These are phyloP conservation scores for Cancer borealis DNA, from an alignment of 2,888 invertebrate genomes.

Conservation along the genomic window DNA sequence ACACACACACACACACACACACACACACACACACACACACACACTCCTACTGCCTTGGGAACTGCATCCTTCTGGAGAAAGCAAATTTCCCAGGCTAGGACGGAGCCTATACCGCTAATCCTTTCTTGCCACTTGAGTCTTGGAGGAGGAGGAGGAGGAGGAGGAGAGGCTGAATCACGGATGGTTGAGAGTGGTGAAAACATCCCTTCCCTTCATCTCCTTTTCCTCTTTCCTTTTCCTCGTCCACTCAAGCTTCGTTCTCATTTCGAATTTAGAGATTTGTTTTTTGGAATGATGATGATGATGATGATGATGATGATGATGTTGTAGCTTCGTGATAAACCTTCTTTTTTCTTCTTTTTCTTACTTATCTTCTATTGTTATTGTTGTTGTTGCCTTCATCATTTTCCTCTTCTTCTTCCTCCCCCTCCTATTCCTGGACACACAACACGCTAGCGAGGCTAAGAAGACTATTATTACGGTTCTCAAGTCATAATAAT, in stretches of 20 bases:
- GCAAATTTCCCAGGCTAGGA: background rate
- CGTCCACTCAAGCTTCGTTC: background rate
- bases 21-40: background rate
- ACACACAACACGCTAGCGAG: slow-evolving; percentile 1
- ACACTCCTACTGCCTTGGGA: background rate
- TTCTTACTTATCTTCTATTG: background rate
- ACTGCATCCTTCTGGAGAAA: background rate
- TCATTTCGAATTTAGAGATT: background rate
- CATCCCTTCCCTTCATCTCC: slow-evolving; percentile 2
- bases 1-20: no score
- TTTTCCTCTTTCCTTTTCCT: background rate
- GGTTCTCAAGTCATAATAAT: background rate
- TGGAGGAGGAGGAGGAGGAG: background rate
- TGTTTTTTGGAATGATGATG: background rate
- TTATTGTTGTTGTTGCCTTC: background rate
- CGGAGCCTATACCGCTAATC: slow-evolving; percentile 8
- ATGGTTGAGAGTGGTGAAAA: background rate
- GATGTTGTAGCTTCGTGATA: background rate
- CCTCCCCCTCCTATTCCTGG: slow-evolving; percentile 36
- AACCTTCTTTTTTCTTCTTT: background rate
- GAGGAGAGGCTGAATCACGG: background rate
- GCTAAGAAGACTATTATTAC: background rate
- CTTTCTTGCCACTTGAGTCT: slow-evolving; percentile 33
- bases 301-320: background rate
- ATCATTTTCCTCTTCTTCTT: background rate